Evolutionary conservation across 2,797 vertebrate species (phyloP).

Genomic region (Enteromius argenteus): DNA sequence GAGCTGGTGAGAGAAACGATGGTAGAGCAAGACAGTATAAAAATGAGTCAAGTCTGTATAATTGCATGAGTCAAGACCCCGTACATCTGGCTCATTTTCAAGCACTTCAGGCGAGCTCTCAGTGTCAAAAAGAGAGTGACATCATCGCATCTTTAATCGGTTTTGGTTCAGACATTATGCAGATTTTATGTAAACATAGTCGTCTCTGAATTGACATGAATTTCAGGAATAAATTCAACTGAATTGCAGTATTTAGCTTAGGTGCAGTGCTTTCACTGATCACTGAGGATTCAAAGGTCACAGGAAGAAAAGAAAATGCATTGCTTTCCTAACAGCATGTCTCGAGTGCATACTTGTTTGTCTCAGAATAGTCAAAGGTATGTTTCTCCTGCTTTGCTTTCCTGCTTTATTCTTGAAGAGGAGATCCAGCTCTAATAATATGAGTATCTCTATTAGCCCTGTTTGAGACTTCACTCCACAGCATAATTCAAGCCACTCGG

Average conservation of each 20-base stretch:
- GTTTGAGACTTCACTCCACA: slow-evolving; percentile 35
- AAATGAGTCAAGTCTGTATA: slow-evolving; percentile 23
- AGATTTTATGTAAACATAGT: background rate
- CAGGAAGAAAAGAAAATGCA: background rate
- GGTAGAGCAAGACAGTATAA: background rate
- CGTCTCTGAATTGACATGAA: background rate
- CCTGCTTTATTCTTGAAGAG: background rate
- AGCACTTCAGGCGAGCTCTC: background rate
- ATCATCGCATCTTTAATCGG: background rate
- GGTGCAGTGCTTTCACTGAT: background rate
- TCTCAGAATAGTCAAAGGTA: slow-evolving; percentile 16
- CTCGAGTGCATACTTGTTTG: background rate
- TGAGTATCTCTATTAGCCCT: slow-evolving; percentile 14
- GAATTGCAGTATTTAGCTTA: background rate
- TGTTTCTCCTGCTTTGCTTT: background rate
- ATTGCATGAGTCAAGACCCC: slow-evolving; percentile 14
- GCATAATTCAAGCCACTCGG: slow-evolving; percentile 70
- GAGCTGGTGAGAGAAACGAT: background rate
- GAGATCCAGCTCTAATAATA: background rate
- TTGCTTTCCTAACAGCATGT: background rate
- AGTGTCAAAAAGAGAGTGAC: slow-evolving; percentile 7
- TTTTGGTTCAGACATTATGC: slow-evolving; percentile 2
- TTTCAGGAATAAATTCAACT: background rate
- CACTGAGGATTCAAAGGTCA: slow-evolving; percentile 1
- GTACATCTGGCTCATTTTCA: slow-evolving; percentile 25